Evolutionary conservation across 1,140 invertebrate genomes (phyloP), one percentile per base, ranked within the genome.

Genomic region (Drosophila teissieri): DNA sequence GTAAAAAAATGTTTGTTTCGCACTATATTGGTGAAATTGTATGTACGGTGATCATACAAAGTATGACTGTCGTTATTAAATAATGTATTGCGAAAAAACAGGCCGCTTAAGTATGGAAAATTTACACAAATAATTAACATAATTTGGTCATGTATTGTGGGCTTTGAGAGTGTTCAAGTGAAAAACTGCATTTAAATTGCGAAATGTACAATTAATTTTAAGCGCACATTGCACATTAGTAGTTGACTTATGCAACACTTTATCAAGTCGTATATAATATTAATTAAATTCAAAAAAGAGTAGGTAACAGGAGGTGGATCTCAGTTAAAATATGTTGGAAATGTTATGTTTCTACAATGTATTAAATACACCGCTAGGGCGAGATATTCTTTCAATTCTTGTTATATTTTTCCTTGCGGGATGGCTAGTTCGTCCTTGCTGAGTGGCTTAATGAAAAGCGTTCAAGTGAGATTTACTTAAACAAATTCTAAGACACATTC

Each of bases 381-480:
- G 27, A 27, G 27, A 1, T 27, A 27, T 27, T 0, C 27, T 17
- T 56, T 31, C 27, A 4, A 17, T 36, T 5, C 10, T 17, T 7
- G 6, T 27, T 27, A 7, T 27, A 6, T 7, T 7, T 27, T 7
- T 27, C 7, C 27, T 27, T 6, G 27, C 7, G 6, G 31, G 8
- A 31, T 31, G 31, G 15, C 49, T 3, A 6, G 8, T 12, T 55
- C 10, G 22, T 40, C 22, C 52, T 63, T 51, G 52, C 45, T 62
- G 78, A 82, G 57, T 53, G 61, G 54, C 24, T 45, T 70, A 83
- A 83, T 88, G 67, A 77, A 88, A 73, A 77, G 60, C 49, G 56
- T 80, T 83, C 72, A 77, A 73, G 63, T 77, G 64, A 78, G 73
- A 78, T 89, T 89, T 84, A 77, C 64, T 89, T 88, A 81, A 82